Percentiles rank a stretch among this genome's conserved stretches.
Evolutionary conservation across 2,797 vertebrate genomes (phyloP).

Genomic region (Telmatherina bonti): DNA sequence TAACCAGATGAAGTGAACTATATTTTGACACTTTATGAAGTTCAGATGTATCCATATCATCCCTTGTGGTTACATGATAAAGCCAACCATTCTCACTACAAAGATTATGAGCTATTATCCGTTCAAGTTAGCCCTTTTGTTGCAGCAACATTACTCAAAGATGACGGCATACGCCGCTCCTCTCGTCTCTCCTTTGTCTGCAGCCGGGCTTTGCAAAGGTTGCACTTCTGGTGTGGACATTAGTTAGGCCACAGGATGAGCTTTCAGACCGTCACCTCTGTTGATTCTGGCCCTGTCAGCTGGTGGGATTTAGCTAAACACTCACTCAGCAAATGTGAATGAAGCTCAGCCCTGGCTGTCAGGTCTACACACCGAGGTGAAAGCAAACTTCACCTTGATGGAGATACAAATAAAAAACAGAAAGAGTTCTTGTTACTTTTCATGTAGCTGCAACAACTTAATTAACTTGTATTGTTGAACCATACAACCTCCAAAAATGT

Average conservation of each 20-base stretch:
- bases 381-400: constrained; percentile 43
- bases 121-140: constrained; percentile 72
- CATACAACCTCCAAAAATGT: no score
- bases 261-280: constrained; percentile 70
- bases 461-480: no score
- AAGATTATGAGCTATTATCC: constrained; percentile 75
- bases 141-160: constrained; percentile 71
- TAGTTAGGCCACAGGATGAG: constrained; percentile 76
- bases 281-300: constrained; percentile 72
- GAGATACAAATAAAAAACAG: constrained; percentile 2
- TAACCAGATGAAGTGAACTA: neutral
- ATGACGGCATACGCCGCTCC: constrained; percentile 71
- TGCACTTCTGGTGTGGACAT: constrained; percentile 80
- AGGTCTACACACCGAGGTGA: constrained; percentile 43
- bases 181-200: constrained; percentile 66
- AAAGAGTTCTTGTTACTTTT: no score
- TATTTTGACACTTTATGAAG: constrained; percentile 1
- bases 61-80: constrained; percentile 33
- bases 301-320: constrained; percentile 83
- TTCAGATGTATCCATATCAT: constrained; percentile 20
- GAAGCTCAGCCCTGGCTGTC: constrained; percentile 49
- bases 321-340: constrained; percentile 85
- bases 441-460: no score
- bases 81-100: constrained; percentile 57
- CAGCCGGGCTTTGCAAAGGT: constrained; percentile 71